Evolutionary conservation across 1,140 invertebrate genomes (phyloP), one percentile per base, ranked within the genome.

Genomic region (Cecropterus lyciades): DNA sequence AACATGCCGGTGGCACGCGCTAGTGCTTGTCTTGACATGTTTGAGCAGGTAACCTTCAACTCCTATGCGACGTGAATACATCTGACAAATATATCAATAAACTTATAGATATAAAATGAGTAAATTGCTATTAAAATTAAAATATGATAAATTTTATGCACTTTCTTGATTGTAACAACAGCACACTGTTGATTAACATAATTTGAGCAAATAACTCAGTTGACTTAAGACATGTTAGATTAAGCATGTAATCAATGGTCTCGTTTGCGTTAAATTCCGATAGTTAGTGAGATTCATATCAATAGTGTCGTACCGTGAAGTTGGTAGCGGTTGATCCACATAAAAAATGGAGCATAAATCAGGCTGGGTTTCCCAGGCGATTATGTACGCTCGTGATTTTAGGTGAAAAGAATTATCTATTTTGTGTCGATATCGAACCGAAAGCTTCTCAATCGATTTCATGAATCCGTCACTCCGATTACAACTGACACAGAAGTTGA

Each of bases 311-410:
- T 70, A 73, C 73, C 68, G 72, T 70, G 72, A 72, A 65, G 52
- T 69, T 60, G 62, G 59, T 76, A 65, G 56, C 67, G 67, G 70
- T 76, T 70, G 66, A 57, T 69, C 69, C 57, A 75, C 67, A 56
- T 69, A 73, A 72, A 73, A 80, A 75, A 67, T 72, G 67, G 52
- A 72, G 70, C 69, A 74, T 74, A 77, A 77, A 77, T 74, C 59
- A 68, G 62, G 59, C 59, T 63, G 67, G 51, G 59, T 59, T 77
- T 77, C 71, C 74, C 74, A 73, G 72, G 69, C 70, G 66, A 77
- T 74, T 77, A 68, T 57, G 46, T 52, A 77, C 74, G 77, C 68
- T 80, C 72, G 72, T 72, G 68, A 73, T 72, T 70, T 67, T 37
- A 70, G 59, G 65, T 69, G 65, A 72, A 75, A 69, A 64, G 62